Percentiles rank a stretch among this genome's conserved stretches.
These are phyloP conservation scores for Aix galericulata DNA, from an alignment of 2,113 vertebrate species.

Conservation along the genomic window DNA sequence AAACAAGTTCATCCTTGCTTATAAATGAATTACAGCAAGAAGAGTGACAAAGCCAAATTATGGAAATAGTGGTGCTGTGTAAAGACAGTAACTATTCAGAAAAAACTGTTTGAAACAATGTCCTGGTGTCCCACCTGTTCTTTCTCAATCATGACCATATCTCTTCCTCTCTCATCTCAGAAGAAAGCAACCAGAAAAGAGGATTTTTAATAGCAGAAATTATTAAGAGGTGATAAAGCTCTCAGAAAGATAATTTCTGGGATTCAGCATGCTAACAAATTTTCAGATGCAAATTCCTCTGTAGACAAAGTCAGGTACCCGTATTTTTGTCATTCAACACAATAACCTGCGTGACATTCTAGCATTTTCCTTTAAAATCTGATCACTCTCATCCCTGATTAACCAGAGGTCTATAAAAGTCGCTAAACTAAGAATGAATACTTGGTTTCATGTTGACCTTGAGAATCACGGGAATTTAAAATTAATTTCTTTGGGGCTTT, in stretches of 20 bases:
- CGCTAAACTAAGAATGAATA: neutral
- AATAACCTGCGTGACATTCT: neutral
- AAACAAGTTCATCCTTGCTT: neutral
- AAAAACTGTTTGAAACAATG: neutral
- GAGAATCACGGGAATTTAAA: neutral
- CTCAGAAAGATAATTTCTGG: neutral
- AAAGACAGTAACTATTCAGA: neutral
- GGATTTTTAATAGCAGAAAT: neutral
- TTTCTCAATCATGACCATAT: neutral
- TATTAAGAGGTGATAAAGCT: neutral
- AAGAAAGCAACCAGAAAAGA: neutral
- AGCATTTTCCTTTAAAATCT: neutral
- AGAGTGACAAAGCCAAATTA: neutral
- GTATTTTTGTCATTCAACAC: neutral
- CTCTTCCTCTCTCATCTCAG: neutral
- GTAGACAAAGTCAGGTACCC: neutral
- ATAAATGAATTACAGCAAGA: neutral
- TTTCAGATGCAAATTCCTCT: neutral
- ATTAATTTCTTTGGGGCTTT: neutral
- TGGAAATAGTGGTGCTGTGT: neutral
- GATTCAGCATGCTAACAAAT: neutral
- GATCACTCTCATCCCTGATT: neutral
- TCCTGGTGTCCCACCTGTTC: neutral
- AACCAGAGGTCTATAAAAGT: neutral
- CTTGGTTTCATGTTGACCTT: neutral